Percentiles rank a stretch among this genome's conserved stretches.
These are phyloP conservation scores for Tragelaphus scriptus DNA, from an alignment of 2,113 vertebrate species.

Conservation along the genomic window DNA sequence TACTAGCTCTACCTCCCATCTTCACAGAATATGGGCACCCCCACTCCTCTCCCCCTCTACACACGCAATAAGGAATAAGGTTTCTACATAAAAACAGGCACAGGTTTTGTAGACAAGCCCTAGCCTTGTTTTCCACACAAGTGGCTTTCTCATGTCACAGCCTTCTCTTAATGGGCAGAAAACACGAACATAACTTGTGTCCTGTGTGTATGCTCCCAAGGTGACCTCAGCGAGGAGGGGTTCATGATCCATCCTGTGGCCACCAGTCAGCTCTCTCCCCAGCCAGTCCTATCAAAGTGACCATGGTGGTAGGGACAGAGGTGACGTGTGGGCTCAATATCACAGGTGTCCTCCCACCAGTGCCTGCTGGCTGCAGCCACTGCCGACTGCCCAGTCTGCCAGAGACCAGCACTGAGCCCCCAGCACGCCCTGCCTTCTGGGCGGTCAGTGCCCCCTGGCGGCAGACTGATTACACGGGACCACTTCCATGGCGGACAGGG, in stretches of 20 bases:
- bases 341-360: not conserved
- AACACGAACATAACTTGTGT: not conserved
- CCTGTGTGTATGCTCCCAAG: not conserved
- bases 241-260: not conserved
- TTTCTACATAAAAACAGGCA: not conserved
- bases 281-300: not conserved
- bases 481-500: not conserved
- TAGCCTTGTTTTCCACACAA: not conserved
- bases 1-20: not conserved
- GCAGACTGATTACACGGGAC: not conserved
- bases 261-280: not conserved
- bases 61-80: not conserved
- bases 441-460: no score
- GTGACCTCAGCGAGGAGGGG: not conserved
- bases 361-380: not conserved
- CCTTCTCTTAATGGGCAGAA: not conserved
- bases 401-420: not conserved
- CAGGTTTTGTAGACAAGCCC: not conserved
- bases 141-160: not conserved
- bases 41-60: rapidly evolving
- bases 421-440: not conserved
- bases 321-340: not conserved
- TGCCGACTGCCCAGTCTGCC: not conserved
- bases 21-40: not conserved
- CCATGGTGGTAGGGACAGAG: not conserved